Evolutionary conservation across 2,113 vertebrate genomes (phyloP).

Genomic region (Protobothrops mucrosquamatus): DNA sequence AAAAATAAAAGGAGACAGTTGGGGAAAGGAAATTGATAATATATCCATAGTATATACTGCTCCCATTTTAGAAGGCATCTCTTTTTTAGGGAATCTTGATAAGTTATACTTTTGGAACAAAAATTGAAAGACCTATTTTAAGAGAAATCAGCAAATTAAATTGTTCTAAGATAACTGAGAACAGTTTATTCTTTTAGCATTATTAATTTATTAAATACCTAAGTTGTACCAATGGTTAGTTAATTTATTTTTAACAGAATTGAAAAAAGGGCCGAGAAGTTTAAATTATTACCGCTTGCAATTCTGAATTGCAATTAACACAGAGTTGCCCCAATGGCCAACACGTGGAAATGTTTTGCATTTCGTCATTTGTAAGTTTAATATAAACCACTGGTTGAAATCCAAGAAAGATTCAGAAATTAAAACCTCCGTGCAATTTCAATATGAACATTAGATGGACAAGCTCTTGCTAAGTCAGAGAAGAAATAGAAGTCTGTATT

Average conservation of each 20-base stretch:
- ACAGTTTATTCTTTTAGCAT: background rate
- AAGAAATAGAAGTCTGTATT: background rate
- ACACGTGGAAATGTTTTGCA: background rate
- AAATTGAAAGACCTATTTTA: background rate
- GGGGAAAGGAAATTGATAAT: background rate
- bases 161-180: background rate
- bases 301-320: background rate
- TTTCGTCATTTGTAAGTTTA: background rate
- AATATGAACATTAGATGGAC: background rate
- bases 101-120: background rate
- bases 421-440: background rate
- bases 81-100: background rate
- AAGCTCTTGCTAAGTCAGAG: background rate
- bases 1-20: background rate
- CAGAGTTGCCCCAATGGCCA: background rate
- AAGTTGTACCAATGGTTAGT: background rate
- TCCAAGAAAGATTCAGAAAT: background rate
- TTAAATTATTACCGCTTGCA: background rate
- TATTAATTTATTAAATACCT: background rate
- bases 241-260: background rate
- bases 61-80: background rate
- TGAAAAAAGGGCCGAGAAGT: background rate
- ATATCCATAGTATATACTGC: background rate
- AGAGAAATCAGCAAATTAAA: background rate
- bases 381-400: background rate